Conservation (phyloP, 2,113 vertebrate genomes). For the Furnarius figulus region DNA sequence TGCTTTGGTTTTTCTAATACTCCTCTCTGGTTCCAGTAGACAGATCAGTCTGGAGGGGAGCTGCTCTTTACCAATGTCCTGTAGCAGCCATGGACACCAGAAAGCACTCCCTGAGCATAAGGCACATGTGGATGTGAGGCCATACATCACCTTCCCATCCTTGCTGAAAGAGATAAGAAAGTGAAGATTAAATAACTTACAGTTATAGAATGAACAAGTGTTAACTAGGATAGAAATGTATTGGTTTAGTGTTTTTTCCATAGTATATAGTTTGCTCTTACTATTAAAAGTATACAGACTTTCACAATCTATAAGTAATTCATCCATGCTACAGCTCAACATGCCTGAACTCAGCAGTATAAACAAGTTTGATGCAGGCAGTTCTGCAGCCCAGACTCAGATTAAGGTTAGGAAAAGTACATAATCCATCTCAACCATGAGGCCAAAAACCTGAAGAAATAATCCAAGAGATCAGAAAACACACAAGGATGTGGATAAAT, state of each 20-base stretch:
- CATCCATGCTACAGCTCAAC: not conserved
- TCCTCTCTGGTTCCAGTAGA: not conserved
- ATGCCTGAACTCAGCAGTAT: not conserved
- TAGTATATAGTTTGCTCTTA: not conserved
- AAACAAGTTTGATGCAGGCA: not conserved
- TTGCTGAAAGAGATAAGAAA: not conserved
- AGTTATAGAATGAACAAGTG: not conserved
- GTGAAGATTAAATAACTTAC: not conserved
- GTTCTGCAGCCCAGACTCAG: not conserved
- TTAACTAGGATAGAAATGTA: not conserved
- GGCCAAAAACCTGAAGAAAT: not conserved
- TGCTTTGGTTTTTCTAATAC: not conserved
- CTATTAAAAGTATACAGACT: not conserved
- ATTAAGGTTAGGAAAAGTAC: not conserved
- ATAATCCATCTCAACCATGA: not conserved
- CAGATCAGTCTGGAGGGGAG: not conserved
- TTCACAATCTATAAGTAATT: not conserved
- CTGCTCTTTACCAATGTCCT: not conserved
- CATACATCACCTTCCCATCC: not conserved
- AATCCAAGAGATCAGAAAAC: not conserved
- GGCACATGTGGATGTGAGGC: rapidly evolving
- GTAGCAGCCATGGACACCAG: not conserved
- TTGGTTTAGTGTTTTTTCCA: not conserved
- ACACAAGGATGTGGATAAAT: not conserved
- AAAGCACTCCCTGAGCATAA: not conserved